Base-by-base conservation (phyloP, 1,140 invertebrate species). In the Cepaea nemoralis region DNA sequence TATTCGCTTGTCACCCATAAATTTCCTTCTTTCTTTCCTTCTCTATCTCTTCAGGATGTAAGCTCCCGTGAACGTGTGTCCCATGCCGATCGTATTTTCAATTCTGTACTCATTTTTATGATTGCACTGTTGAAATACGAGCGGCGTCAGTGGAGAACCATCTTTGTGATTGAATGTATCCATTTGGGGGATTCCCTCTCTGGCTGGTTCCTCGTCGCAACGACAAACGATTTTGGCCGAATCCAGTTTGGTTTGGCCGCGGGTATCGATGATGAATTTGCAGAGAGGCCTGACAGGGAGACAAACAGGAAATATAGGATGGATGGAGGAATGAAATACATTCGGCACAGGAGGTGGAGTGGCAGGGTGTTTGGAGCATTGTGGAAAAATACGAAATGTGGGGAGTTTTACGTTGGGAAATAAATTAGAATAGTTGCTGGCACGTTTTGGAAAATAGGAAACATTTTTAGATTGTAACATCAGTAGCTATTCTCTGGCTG, bases 151-250 rank as follows among this genome's bases (percentile, higher is more conserved):
- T 27, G 24, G n/a, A 63, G n/a, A 19, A 55, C 27, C 59, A 63
- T 63, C 59, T 63, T 31, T 63, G 59, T 31, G 59, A 63, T 63
- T 63, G 59, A 63, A 63, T 63, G n/a, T 63, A 63, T 63, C 59
- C 59, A 63, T 63, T 63, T 63, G 27, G 1, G 27, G 10, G n/a
- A 10, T 10, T 19, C 27, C 45, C 19, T n/a, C 12, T n/a, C 12
- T 14, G 12, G 50, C 14, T 24, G 12, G 50, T 14, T 31, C 22
- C 27, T 19, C 27, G 59, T 63, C 59, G 59, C 27, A 31, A 63
- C 59, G 59, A 31, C 59, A 63, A 63, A 63, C 59, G 59, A 63
- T 31, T 63, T 63, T 27, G 8, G n/a, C n/a, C 27, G 59, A 16
- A 63, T 63, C 59, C 59, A 31, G n/a, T 31, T 22, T 63, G 59